phyloP scores from a whole-genome alignment of 2,113 vertebrate genomes.

The Oryzias woworae region DNA sequence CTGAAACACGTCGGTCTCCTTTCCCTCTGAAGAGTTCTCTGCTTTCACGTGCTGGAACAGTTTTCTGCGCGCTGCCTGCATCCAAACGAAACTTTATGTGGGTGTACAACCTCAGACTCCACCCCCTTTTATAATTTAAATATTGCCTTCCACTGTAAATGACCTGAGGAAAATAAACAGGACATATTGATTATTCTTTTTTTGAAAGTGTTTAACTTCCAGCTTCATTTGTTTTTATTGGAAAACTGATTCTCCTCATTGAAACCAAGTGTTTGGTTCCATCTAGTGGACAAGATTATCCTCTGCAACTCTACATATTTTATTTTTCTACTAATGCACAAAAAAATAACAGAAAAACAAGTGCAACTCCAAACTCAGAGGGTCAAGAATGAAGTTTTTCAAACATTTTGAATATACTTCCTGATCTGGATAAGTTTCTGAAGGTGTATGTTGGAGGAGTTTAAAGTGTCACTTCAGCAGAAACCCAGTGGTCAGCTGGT shows the following conservation, averaged over 20 bases:
- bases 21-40: constrained; percentile 42
- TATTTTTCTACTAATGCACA: too few species aligned
- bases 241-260: not conserved
- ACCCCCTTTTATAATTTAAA: constrained; percentile 78
- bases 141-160: constrained; percentile 75
- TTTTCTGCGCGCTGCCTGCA: constrained; percentile 51
- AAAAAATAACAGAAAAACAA: too few species aligned
- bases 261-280: not conserved
- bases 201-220: not conserved
- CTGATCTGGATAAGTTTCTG: too few species aligned
- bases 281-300: constrained; percentile 35
- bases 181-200: constrained; percentile 43
- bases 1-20: constrained; percentile 58
- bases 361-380: too few species aligned
- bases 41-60: constrained; percentile 51
- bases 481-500: constrained; percentile 85
- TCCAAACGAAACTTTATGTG: constrained; percentile 39
- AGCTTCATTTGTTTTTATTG: not conserved
- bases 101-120: constrained; percentile 48
- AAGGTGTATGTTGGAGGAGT: too few species aligned
- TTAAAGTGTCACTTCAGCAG: constrained; percentile 78
- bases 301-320: too few species aligned
- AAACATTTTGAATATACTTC: too few species aligned
- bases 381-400: too few species aligned
- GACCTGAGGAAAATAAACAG: constrained; percentile 73